phyloP scores from a whole-genome alignment of 1,140 invertebrate species.

The Drosophila elegans region DNA sequence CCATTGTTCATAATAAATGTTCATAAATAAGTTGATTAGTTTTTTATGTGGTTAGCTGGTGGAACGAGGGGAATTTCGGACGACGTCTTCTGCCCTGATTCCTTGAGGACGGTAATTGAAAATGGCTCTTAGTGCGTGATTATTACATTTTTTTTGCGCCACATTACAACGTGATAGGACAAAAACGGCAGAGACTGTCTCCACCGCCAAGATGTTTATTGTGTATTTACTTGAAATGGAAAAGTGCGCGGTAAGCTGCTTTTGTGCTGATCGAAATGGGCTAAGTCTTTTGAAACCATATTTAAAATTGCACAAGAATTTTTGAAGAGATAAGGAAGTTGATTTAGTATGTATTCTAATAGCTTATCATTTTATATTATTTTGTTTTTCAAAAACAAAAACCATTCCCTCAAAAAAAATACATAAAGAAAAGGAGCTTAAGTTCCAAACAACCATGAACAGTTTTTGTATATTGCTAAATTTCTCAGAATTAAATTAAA shows the following conservation, averaged over 20 bases:
- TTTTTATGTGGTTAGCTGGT: constrained; percentile 70
- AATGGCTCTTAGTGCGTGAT: constrained; percentile 79
- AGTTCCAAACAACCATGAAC: too few relatives aligned
- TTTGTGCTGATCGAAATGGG: constrained; percentile 54
- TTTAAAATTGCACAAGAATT: constrained; percentile 11
- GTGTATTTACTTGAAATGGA: constrained; percentile 50
- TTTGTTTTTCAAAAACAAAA: too few relatives aligned
- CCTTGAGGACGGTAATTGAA: constrained; percentile 69
- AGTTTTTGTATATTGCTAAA: too few relatives aligned
- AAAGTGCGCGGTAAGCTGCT: constrained; percentile 71
- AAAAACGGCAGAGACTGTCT: constrained; percentile 13
- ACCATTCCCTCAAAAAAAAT: too few relatives aligned
- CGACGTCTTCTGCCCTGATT: constrained; percentile 40
- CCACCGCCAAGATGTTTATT: constrained; percentile 49
- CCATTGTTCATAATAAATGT: constrained; percentile 78
- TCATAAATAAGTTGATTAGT: constrained; percentile 83
- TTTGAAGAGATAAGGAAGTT: not conserved
- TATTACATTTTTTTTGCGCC: constrained; percentile 69
- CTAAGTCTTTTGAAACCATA: not conserved
- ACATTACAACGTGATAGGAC: constrained; percentile 60
- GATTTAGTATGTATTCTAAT: not conserved
- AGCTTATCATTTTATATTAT: not conserved
- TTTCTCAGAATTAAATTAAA: too few relatives aligned
- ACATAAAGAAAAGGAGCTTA: too few relatives aligned
- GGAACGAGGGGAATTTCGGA: constrained; percentile 51